Evolutionary conservation across 1,140 invertebrate genomes (phyloP), one percentile per base, ranked within the genome.

Genomic region (Littorina saxatilis): DNA sequence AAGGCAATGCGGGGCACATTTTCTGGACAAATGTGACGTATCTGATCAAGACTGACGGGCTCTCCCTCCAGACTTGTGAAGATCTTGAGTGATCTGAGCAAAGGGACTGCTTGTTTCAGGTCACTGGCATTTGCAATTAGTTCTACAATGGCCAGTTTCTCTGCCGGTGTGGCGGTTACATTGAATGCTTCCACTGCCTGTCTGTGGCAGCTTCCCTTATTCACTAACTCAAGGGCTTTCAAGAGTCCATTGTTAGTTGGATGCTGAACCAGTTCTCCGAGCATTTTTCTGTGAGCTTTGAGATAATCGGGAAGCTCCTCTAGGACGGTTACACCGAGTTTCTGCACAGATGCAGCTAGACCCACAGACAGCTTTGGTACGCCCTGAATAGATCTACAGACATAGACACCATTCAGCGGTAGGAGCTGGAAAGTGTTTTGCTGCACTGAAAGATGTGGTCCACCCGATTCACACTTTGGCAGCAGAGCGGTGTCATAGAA

Each of bases 281-380:
- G 27, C 39, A 66, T 15, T 20, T 37, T 20, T 7, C 35, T 27
- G 58, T 61, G 39, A 27, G 63, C 27, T 11, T 13, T 29, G 40
- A 82, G 29, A 20, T 63, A 76, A 3, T 76, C 37, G 23, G 80
- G 80, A 11, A 82, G 23, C 29, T 32, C 0, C 0, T 39, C 40
- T n/a, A 82, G 27, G 27, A 76, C 73, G 4, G 50, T 37, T n/a
- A 82, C 43, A 5, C 74, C 58, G 37, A 82, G 74, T 32, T 82
- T 76, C n/a, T n/a, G 11, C 27, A 82, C n/a, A 7, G 72, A 17
- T 13, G 32, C 23, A 23, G 37, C 37, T 1, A 82, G 32, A 2
- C 40, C 43, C 5, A 0, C 23, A 11, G 37, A 37, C 5, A 82
- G 32, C 0, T 20, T 11, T 1, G 39, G 5, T 15, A 66, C 29